phyloP scores from a whole-genome alignment of 1,140 invertebrate species.

The Leptestheria dahalacensis region DNA sequence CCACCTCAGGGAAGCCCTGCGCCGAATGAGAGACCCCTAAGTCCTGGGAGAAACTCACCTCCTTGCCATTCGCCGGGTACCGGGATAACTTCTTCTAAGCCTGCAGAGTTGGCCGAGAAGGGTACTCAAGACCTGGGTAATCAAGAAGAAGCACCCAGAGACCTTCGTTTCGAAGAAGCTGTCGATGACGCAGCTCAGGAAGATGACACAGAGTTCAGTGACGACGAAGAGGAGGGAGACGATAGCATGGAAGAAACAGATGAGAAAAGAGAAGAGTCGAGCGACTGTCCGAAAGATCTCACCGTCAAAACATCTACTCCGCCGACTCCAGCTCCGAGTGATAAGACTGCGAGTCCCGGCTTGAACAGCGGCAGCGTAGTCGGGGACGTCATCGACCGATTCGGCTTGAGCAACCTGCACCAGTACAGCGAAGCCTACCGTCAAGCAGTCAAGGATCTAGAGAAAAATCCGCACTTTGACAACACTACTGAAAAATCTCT shows the following conservation, averaged over 20 bases:
- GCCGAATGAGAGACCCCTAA: no score
- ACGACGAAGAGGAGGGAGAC: conserved; percentile 38
- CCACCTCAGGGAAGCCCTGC: no score
- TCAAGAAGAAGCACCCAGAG: no score
- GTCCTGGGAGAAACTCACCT: no score
- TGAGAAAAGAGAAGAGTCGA: conserved; percentile 31
- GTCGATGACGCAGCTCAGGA: conserved; percentile 31
- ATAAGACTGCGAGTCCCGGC: conserved; percentile 17
- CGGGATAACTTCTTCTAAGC: no score
- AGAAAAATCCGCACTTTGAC: conserved; percentile 84
- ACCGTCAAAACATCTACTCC: conserved; percentile 35
- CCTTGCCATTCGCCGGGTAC: no score
- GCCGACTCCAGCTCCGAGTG: conserved; percentile 29
- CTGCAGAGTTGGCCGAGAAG: no score
- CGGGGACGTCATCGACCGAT: conserved; percentile 91
- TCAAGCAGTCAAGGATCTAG: conserved; percentile 81
- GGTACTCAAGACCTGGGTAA: no score
- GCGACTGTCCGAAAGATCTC: conserved; percentile 68
- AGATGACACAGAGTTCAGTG: conserved; percentile 29
- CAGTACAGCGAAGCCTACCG: conserved; percentile 61
- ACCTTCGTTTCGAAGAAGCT: no score
- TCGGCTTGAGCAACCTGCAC: conserved; percentile 81
- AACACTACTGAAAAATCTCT: conserved; percentile 38
- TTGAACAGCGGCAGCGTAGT: conserved; percentile 45
- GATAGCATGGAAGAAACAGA: conserved; percentile 34